A percentile compares a stretch with the other conserved stretches of the same genome.
These are phyloP conservation scores for Poeciliopsis paucimaculata DNA, from an alignment of 2,797 vertebrate species.

Conservation along the genomic window DNA sequence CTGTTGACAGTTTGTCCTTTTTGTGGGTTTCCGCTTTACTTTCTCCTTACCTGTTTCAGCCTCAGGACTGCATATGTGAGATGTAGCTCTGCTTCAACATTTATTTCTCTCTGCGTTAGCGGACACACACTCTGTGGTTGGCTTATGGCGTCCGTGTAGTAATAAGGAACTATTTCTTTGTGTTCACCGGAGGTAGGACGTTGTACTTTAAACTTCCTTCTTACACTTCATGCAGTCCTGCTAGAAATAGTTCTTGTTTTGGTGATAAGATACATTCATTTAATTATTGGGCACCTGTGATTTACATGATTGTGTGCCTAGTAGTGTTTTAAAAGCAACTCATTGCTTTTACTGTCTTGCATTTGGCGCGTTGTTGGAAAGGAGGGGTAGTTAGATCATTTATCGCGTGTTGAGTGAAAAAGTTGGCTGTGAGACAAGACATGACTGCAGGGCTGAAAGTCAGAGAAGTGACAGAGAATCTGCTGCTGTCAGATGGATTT, in stretches of 20 bases:
- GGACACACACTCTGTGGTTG: conserved; percentile 8
- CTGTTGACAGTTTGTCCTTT: conserved; percentile 31
- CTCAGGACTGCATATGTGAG: conserved; percentile 15
- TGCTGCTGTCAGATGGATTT: conserved; percentile 44
- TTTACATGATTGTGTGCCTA: neutral
- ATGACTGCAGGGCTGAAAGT: conserved; percentile 24
- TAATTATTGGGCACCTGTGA: neutral
- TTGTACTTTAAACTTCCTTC: conserved; percentile 8
- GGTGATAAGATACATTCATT: neutral
- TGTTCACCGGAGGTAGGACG: conserved; percentile 53
- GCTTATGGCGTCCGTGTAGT: conserved; percentile 7
- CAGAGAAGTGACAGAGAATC: conserved; percentile 40
- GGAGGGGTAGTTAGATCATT: conserved; percentile 9
- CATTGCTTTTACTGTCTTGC: conserved; percentile 15
- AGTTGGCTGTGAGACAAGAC: conserved; percentile 19
- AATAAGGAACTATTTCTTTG: conserved; percentile 20
- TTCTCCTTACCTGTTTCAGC: conserved; percentile 47
- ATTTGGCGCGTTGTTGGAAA: neutral
- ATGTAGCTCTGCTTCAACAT: conserved; percentile 11
- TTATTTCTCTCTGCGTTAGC: conserved; percentile 23
- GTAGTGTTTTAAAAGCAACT: neutral
- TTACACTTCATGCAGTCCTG: neutral
- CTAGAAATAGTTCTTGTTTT: neutral
- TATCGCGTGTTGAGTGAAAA: conserved; percentile 19
- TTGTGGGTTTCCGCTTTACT: conserved; percentile 30